Evolutionary conservation across 2,888 invertebrate genomes (phyloP).

Genomic region (Andricus quercusramuli): DNA sequence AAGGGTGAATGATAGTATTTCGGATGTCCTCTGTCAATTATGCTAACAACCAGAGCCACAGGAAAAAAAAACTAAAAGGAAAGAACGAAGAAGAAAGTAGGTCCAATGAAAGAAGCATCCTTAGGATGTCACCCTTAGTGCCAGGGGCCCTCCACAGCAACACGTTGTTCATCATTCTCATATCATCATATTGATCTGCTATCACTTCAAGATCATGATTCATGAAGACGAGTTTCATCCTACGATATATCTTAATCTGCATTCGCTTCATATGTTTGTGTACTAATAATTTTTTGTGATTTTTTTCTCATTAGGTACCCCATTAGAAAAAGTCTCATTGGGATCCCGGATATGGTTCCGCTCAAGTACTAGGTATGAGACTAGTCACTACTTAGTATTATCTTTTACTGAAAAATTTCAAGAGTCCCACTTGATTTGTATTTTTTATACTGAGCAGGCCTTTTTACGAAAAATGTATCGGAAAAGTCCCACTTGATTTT

Average conservation of each 20-base stretch:
- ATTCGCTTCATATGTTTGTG: conserved; percentile 50
- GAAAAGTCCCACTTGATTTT: too few relatives aligned
- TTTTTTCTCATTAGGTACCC: background rate
- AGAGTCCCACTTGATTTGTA: too few relatives aligned
- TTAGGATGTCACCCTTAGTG: conserved; percentile 23
- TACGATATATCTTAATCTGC: conserved; percentile 52
- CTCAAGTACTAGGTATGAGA: too few relatives aligned
- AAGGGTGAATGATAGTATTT: conserved; percentile 60
- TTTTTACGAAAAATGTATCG: too few relatives aligned
- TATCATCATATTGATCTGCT: conserved; percentile 35
- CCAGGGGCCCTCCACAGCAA: conserved; percentile 7
- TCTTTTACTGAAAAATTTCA: too few relatives aligned
- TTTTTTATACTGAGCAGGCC: too few relatives aligned
- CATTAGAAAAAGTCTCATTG: too few relatives aligned
- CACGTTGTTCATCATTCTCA: conserved; percentile 34
- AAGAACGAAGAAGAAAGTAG: background rate
- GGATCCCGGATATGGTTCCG: too few relatives aligned
- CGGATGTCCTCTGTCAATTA: conserved; percentile 61
- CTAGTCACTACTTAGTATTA: too few relatives aligned
- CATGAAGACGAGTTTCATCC: conserved; percentile 23
- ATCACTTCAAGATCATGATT: conserved; percentile 36
- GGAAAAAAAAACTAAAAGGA: background rate
- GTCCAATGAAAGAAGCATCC: background rate
- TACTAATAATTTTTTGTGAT: background rate
- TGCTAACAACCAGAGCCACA: conserved; percentile 46